phyloP scores from a whole-genome alignment of 2,797 vertebrate genomes.

The Nyctalus aviator region DNA sequence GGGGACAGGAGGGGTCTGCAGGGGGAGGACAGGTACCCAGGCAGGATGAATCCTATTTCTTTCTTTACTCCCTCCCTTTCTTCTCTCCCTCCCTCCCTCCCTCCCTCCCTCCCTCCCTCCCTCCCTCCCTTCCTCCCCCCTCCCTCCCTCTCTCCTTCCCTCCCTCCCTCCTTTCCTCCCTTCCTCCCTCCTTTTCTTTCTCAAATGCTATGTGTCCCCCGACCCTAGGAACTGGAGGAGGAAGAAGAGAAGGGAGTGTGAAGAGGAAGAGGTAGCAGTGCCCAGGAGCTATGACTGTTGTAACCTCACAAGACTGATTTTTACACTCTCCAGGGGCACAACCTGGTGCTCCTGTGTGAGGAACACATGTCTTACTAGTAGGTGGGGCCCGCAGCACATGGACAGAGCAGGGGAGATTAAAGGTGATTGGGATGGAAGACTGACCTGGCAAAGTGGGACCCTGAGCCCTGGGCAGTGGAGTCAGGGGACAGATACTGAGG shows the following conservation, averaged over 20 bases:
- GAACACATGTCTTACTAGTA: background rate
- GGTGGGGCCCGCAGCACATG: background rate
- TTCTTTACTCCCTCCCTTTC: background rate
- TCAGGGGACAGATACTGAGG: background rate
- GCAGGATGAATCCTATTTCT: background rate
- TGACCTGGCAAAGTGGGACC: background rate
- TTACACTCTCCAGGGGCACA: background rate
- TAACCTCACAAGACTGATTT: constrained; percentile 10
- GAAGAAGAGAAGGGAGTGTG: background rate
- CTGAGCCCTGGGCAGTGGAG: rapidly evolving
- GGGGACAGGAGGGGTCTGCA: background rate
- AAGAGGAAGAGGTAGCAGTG: background rate
- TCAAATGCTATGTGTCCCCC: background rate
- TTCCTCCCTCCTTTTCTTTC: background rate
- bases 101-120: no score
- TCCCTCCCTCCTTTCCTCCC: background rate
- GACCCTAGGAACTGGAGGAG: background rate
- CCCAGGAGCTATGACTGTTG: background rate
- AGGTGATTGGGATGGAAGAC: background rate
- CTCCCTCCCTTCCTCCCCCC: background rate
- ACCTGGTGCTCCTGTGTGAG: background rate
- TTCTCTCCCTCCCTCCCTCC: background rate
- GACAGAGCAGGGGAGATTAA: background rate
- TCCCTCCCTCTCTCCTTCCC: background rate
- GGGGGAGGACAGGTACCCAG: background rate